These are phyloP conservation scores for Elegia similella DNA, from an alignment of 2,888 invertebrate genomes.

Conservation along the genomic window DNA sequence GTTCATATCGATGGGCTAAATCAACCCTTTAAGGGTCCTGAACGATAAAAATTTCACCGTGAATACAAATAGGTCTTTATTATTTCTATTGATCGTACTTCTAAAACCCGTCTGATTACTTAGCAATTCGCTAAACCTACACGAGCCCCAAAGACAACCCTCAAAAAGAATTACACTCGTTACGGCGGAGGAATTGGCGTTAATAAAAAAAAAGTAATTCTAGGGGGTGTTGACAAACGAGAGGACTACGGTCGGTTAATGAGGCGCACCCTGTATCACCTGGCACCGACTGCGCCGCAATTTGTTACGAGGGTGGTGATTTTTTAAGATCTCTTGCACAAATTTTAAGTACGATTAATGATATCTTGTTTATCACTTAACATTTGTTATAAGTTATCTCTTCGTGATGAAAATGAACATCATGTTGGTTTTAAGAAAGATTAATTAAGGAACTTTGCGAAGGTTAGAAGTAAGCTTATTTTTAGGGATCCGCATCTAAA, in stretches of 20 bases:
- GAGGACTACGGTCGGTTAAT: constrained; percentile 59
- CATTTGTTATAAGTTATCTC: not conserved
- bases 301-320: constrained; percentile 35
- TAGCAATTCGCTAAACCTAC: not conserved
- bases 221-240: constrained; percentile 70
- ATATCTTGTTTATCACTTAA: constrained; percentile 1
- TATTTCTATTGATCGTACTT: too few species aligned
- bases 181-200: constrained; percentile 68
- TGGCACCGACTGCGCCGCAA: constrained; percentile 32
- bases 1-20: too few species aligned
- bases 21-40: too few species aligned
- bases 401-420: too few species aligned
- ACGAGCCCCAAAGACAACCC: constrained; percentile 13
- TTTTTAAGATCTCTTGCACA: constrained; percentile 31
- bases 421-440: too few species aligned
- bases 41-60: too few species aligned
- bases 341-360: constrained; percentile 4
- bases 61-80: too few species aligned
- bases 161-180: constrained; percentile 66
- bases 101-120: not conserved
- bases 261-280: constrained; percentile 63
- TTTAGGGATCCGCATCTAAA: too few species aligned
- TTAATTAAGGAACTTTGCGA: too few species aligned
- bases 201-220: constrained; percentile 69
- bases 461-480: too few species aligned